Evolutionary conservation across 2,113 vertebrate genomes (phyloP).

Genomic region (Monopterus albus): DNA sequence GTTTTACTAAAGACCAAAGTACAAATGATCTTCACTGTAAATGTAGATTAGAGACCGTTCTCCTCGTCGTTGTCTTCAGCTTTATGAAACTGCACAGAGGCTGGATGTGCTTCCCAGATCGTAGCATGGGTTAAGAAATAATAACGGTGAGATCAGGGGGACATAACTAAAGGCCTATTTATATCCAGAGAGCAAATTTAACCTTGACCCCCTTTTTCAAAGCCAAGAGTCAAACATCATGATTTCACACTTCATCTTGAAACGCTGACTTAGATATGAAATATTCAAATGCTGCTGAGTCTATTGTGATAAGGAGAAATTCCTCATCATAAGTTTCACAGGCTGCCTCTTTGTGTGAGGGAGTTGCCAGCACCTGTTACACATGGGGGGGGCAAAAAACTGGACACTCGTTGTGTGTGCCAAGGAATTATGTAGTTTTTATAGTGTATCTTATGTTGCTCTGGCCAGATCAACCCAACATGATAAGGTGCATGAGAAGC

Average conservation of each 20-base stretch:
- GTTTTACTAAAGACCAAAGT: slow-evolving; percentile 20
- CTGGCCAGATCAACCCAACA: no score
- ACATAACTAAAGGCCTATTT: slow-evolving; percentile 61
- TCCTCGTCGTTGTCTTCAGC: slow-evolving; percentile 50
- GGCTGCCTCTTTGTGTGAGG: slow-evolving; percentile 21
- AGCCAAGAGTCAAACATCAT: slow-evolving; percentile 61
- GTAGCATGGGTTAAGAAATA: slow-evolving; percentile 65
- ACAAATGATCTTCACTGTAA: slow-evolving; percentile 4
- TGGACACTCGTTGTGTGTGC: slow-evolving; percentile 1
- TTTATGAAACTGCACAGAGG: slow-evolving; percentile 19
- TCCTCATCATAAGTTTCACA: slow-evolving; percentile 39
- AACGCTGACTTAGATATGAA: slow-evolving; percentile 63
- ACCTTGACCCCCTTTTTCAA: slow-evolving; percentile 70
- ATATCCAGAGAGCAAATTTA: slow-evolving; percentile 63
- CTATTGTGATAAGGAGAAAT: slow-evolving; percentile 43
- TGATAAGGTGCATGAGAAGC: not conserved
- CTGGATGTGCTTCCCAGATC: slow-evolving; percentile 61
- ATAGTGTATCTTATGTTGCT: not conserved
- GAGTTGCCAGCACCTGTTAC: slow-evolving; percentile 1
- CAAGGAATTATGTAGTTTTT: not conserved
- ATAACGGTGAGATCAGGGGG: slow-evolving; percentile 65
- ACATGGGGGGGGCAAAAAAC: not conserved
- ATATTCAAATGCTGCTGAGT: slow-evolving; percentile 59
- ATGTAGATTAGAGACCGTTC: slow-evolving; percentile 2
- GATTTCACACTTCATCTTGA: slow-evolving; percentile 63